A percentile compares a stretch with the other conserved stretches of the same genome.
Conservation (phyloP, 1,140 invertebrate species). For the Nymphalis io region DNA sequence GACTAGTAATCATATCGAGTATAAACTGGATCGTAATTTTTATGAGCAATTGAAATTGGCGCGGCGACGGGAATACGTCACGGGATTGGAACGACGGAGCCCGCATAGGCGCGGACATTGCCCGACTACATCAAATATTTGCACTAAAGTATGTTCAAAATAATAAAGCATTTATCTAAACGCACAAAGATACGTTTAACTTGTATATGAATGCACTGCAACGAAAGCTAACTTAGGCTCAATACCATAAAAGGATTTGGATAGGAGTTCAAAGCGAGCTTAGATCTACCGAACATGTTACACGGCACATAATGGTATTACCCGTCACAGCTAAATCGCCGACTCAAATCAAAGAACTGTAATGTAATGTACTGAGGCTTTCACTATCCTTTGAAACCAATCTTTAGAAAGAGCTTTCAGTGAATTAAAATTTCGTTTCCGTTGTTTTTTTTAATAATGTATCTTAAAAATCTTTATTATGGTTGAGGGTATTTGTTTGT, state of each 20-base stretch:
- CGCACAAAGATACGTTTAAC: neutral
- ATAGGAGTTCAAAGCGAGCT: slow-evolving; percentile 20
- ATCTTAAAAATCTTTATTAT: too few species aligned
- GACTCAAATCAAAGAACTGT: slow-evolving; percentile 25
- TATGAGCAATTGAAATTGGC: slow-evolving; percentile 58
- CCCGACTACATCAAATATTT: slow-evolving; percentile 10
- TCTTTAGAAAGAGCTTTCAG: slow-evolving; percentile 24
- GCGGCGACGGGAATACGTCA: slow-evolving; percentile 47
- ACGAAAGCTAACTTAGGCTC: slow-evolving; percentile 14
- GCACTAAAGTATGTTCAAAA: neutral
- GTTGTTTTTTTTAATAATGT: neutral
- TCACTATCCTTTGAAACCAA: slow-evolving; percentile 26
- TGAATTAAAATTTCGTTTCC: slow-evolving; percentile 14
- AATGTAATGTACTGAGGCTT: slow-evolving; percentile 20
- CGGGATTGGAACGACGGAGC: slow-evolving; percentile 28
- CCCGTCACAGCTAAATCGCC: slow-evolving; percentile 26
- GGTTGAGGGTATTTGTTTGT: too few species aligned
- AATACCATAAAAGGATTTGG: slow-evolving; percentile 21
- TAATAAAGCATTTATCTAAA: neutral
- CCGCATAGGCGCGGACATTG: slow-evolving; percentile 28
- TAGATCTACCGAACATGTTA: neutral
- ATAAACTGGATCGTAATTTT: slow-evolving; percentile 57
- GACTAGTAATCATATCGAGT: slow-evolving; percentile 51
- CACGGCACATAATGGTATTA: slow-evolving; percentile 28
- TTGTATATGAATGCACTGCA: neutral